Conservation (phyloP, 2,888 invertebrate genomes). For the Emesis castigata region DNA sequence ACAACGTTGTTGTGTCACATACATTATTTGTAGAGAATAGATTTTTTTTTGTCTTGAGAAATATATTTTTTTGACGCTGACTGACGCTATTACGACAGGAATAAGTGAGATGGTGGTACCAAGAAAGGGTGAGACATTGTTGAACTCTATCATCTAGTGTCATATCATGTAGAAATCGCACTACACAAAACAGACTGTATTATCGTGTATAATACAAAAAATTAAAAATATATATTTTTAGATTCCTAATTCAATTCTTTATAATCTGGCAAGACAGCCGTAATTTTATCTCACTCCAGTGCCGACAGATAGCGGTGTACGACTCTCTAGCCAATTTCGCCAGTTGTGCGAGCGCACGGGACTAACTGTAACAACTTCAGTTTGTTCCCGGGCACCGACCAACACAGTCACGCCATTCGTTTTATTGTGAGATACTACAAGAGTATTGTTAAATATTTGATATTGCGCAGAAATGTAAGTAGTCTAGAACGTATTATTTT, state of each 20-base stretch:
- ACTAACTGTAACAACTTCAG: neutral
- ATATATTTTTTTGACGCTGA: too few relatives aligned
- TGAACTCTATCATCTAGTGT: too few relatives aligned
- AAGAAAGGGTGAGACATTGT: too few relatives aligned
- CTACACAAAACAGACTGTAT: neutral
- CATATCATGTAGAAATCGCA: too few relatives aligned
- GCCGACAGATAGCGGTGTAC: neutral
- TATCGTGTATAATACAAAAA: neutral
- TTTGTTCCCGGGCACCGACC: neutral
- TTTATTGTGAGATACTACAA: neutral
- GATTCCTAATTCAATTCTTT: constrained; percentile 1
- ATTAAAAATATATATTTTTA: neutral
- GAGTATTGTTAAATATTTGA: neutral
- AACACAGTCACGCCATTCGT: neutral
- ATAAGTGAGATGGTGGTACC: too few relatives aligned
- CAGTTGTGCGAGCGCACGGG: neutral
- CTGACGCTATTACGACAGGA: too few relatives aligned
- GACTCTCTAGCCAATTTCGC: neutral
- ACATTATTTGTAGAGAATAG: too few relatives aligned
- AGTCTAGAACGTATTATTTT: neutral
- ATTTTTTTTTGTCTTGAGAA: too few relatives aligned
- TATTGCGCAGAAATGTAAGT: neutral
- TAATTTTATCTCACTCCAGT: neutral
- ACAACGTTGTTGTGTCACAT: too few relatives aligned
- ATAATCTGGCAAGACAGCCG: neutral